Base-by-base conservation (phyloP, 2,797 vertebrate genomes). In the Zenarchopterus dispar region DNA sequence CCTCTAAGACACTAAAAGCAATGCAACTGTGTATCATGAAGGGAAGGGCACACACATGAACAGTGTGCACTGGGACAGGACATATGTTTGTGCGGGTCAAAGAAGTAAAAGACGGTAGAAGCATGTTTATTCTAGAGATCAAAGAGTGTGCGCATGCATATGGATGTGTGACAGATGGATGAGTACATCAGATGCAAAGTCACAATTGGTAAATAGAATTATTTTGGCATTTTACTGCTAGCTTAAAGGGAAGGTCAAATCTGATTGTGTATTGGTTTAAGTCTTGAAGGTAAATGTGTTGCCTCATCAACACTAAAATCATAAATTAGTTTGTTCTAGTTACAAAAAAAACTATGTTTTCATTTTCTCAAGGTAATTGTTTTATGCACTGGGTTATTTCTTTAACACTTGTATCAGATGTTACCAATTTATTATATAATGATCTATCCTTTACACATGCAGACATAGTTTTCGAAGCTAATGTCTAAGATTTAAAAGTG, bases 1-100 rank as follows among this genome's bases (percentile, higher is more conserved):
- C 74, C 59, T 81, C 45, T 36, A 48, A 78, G 67, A 61, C 73
- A 74, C 61, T 73, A 39, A 54, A 42, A 26, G 62, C 65, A 72
- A 70, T 63, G 2, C 8, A 22, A 51, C 15, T 61, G 23, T 69
- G 43, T 39, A 54, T 55, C 42, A 22, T 57, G n/a, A 45, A 39
- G 50, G 4, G 28, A 70, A 22, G 8, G 9, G 28, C 21, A 66
- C 62, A 70, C 8, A 39, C 23, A 6, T 3, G 41, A 50, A 22
- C 3, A 42, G 19, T 23, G 22, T 44, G 17, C 23, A 42, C 9
- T 10, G 33, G 33, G 33, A 36, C 33, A 26, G 7, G 45, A 49
- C 8, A 2, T 49, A 18, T 42, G 10, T 53, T n/a, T 62, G 15
- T 63, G 39, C 44, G 48, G 39, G 28, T 23, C 19, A 26, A 15